These are phyloP conservation scores for Ambastaia sidthimunki DNA, from an alignment of 2,797 vertebrate genomes.

Conservation along the genomic window DNA sequence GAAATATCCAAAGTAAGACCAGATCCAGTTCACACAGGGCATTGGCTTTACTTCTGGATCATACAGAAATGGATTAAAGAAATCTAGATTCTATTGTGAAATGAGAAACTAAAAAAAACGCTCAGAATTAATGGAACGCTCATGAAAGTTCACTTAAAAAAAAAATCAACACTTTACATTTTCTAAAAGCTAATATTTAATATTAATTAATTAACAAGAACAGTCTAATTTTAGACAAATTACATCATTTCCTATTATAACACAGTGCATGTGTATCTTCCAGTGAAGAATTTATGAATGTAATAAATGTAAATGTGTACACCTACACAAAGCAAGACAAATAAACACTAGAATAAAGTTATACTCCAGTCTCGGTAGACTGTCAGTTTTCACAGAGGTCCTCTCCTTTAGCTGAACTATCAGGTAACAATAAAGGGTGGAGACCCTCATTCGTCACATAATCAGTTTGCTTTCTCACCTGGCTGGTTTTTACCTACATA, in stretches of 20 bases:
- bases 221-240: neutral
- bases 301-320: neutral
- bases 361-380: neutral
- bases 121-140: too few species aligned
- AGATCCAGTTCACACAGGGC: neutral
- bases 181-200: neutral
- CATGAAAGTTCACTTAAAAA: too few species aligned
- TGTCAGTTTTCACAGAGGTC: neutral
- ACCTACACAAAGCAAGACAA: neutral
- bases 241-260: neutral
- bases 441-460: neutral
- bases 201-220: conserved; percentile 8
- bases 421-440: neutral
- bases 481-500: conserved; percentile 17
- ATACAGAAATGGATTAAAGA: neutral
- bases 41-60: neutral
- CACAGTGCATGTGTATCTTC: neutral
- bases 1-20: neutral
- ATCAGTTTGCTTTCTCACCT: conserved; percentile 13
- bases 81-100: neutral
- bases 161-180: too few species aligned
- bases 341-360: neutral
- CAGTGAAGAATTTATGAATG: neutral
- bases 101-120: neutral
- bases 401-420: conserved; percentile 8